These are phyloP conservation scores for Lasioglossum morio DNA, from an alignment of 2,888 invertebrate species.

Conservation along the genomic window DNA sequence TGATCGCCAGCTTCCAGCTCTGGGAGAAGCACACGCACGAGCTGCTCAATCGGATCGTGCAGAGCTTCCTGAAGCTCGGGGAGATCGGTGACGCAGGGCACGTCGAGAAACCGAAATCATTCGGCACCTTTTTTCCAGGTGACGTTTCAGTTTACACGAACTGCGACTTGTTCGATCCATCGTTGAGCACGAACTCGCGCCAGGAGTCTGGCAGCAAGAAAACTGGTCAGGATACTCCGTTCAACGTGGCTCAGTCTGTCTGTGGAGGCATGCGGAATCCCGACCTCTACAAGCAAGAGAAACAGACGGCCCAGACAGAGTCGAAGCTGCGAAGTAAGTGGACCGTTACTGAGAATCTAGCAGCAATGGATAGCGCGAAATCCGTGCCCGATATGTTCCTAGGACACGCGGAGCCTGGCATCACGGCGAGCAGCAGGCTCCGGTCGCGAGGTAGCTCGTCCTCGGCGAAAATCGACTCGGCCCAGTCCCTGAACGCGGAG, in stretches of 20 bases:
- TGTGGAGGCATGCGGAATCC: conserved; percentile 35
- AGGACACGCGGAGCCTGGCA: conserved; percentile 57
- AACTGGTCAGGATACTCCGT: conserved; percentile 11
- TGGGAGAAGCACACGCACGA: conserved; percentile 79
- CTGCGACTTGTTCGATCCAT: conserved; percentile 69
- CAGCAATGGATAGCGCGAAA: conserved; percentile 61
- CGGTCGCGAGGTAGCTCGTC: conserved; percentile 61
- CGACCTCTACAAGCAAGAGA: conserved; percentile 41
- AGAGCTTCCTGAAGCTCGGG: conserved; percentile 75
- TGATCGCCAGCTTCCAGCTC: conserved; percentile 71
- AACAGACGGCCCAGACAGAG: conserved; percentile 72
- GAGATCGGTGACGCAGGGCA: conserved; percentile 50
- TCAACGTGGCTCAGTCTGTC: background rate
- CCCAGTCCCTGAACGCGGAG: conserved; percentile 77
- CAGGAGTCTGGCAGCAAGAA: conserved; percentile 34
- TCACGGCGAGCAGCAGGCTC: conserved; percentile 57
- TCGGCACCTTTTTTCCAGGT: conserved; percentile 78
- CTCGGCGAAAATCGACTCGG: conserved; percentile 43
- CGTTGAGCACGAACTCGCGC: conserved; percentile 42
- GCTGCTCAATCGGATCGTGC: conserved; percentile 74
- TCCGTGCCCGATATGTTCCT: conserved; percentile 62
- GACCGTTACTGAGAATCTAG: conserved; percentile 79
- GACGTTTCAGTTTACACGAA: conserved; percentile 79
- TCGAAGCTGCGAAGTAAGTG: conserved; percentile 80
- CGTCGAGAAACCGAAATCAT: conserved; percentile 62